Evolutionary conservation across 1,140 invertebrate genomes (phyloP), one percentile per base, ranked within the genome.

Genomic region (Bombyx mori): DNA sequence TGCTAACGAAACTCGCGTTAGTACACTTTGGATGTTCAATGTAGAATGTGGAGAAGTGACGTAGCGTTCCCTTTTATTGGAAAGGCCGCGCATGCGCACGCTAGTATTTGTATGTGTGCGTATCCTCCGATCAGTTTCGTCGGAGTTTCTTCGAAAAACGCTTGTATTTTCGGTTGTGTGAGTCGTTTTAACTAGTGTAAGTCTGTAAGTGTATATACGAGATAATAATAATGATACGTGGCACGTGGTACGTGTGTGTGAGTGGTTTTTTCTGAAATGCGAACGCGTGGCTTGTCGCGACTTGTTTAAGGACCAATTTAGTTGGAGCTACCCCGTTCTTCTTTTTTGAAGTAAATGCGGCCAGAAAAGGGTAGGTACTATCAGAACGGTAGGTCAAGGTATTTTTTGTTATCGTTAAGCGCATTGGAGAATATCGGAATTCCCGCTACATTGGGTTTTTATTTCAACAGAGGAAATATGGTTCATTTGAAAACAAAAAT

Each of bases 101-200:
- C 45, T 42, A 35, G 46, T 54, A 60, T 47, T 68, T 56, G 6
- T 58, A 58, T 77, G 79, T 79, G 78, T 71, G 79, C 61, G 71
- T 69, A 67, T 66, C 65, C 59, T 58, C 60, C 48, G 56, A 26
- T 57, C 69, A 69, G 64, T 71, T 56, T 62, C 49, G 58, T 65
- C 62, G 69, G 61, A 70, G 69, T 70, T 82, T 82, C 75, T 69
- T 68, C 69, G 73, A 84, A 84, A 70, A 66, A 45, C 59, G 54
- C 60, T 50, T 52, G 58, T 57, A 56, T 60, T 52, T 64, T 58
- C 50, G 18, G 52, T 56, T 60, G 66, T 69, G 60, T 57, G 50
- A 9, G 47, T 47, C n/a, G 4, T 18, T 54, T 57, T 42, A 35
- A 10, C 2, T 44, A 12, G 50, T 56, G 26, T 42, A 7, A 2